These are phyloP conservation scores for Hemichromis elongatus DNA, from an alignment of 2,113 vertebrate species.

Conservation along the genomic window DNA sequence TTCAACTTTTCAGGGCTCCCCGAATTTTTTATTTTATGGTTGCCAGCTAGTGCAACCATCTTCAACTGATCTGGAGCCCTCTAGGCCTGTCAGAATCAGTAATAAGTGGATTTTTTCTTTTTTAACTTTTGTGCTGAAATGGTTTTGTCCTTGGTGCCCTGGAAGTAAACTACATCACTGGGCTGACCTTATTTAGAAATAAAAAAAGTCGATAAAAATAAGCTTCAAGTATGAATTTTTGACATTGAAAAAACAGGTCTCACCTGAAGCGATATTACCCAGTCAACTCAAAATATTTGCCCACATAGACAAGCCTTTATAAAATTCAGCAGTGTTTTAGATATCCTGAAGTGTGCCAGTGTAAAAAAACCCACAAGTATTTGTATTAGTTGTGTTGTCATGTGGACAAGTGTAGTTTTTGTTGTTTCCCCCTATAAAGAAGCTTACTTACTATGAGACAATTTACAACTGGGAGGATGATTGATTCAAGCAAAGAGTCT, in stretches of 20 bases:
- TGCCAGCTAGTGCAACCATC: neutral
- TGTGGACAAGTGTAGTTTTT: neutral
- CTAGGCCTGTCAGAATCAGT: neutral
- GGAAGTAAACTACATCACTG: neutral
- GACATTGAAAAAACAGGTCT: neutral
- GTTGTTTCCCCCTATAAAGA: neutral
- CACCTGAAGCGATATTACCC: neutral
- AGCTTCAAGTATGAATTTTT: neutral
- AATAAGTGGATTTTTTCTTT: neutral
- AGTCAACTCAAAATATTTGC: neutral
- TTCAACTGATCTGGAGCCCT: neutral
- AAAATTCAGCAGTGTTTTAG: neutral
- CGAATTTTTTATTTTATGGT: neutral
- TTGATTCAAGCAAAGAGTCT: neutral
- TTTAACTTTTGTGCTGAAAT: neutral
- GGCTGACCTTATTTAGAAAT: neutral
- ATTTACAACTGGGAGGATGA: neutral
- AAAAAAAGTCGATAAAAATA: neutral
- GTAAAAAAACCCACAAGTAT: neutral
- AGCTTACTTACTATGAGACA: neutral
- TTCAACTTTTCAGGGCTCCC: neutral
- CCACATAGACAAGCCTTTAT: neutral
- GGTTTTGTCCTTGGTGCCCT: neutral
- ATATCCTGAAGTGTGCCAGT: neutral
- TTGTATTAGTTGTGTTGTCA: neutral